Conservation (phyloP, 2,113 vertebrate species). For the Paralichthys olivaceus region DNA sequence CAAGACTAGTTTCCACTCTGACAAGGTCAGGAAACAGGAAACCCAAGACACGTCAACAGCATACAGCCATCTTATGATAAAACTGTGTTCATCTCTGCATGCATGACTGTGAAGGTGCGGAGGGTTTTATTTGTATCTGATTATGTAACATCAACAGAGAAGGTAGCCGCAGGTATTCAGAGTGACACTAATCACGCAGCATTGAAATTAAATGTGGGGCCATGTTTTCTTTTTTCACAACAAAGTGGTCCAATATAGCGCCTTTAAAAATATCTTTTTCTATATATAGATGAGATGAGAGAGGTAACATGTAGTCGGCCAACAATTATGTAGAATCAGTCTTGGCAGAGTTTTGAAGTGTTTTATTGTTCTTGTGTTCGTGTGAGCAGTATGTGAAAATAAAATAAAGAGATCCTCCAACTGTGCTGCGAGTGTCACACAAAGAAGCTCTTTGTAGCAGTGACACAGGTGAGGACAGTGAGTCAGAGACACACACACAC, state of each 20-base stretch:
- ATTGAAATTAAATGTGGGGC: no score
- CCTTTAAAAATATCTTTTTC: slow-evolving; percentile 48
- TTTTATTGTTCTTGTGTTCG: neutral
- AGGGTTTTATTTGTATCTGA: neutral
- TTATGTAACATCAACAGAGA: slow-evolving; percentile 7
- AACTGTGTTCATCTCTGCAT: slow-evolving; percentile 6
- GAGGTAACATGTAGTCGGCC: neutral
- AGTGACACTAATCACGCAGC: no score
- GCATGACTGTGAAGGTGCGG: neutral
- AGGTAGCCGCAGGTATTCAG: slow-evolving; percentile 8
- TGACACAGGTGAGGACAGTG: slow-evolving; percentile 52
- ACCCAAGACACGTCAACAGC: slow-evolving; percentile 7
- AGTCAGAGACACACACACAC: slow-evolving; percentile 11
- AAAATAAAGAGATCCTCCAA: neutral
- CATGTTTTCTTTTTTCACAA: no score
- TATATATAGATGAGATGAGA: neutral
- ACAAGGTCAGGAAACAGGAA: slow-evolving; percentile 64
- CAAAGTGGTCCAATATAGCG: slow-evolving; percentile 6
- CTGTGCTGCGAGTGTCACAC: slow-evolving; percentile 28
- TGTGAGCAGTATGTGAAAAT: neutral
- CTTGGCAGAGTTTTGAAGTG: neutral
- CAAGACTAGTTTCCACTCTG: slow-evolving; percentile 7
- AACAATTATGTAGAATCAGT: neutral
- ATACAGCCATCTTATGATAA: neutral
- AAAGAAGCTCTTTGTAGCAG: slow-evolving; percentile 42